These are phyloP conservation scores for Thumatha senex DNA, from an alignment of 2,888 invertebrate species.

Conservation along the genomic window DNA sequence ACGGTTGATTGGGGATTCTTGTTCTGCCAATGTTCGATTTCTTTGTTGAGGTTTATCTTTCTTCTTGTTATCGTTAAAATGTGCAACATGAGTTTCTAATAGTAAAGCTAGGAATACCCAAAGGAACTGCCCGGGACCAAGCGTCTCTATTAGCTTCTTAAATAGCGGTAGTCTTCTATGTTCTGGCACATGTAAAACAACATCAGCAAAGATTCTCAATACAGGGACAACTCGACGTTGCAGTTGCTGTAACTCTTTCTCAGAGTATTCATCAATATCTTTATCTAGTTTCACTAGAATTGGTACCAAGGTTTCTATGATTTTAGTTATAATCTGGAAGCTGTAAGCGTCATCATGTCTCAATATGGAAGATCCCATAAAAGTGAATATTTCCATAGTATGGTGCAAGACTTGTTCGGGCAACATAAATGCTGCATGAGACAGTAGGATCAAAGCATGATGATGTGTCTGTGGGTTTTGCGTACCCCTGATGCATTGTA, in stretches of 20 bases:
- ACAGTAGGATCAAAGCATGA: constrained; percentile 93
- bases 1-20: constrained; percentile 80
- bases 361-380: constrained; percentile 97
- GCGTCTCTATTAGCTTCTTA: constrained; percentile 88
- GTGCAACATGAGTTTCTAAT: constrained; percentile 87
- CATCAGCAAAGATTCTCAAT: constrained; percentile 95
- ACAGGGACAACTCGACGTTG: constrained; percentile 85
- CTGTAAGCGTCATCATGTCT: constrained; percentile 97
- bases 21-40: constrained; percentile 58
- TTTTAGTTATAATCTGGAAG: constrained; percentile 95
- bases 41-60: constrained; percentile 46
- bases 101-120: constrained; percentile 89
- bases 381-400: constrained; percentile 98
- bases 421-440: constrained; percentile 89
- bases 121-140: constrained; percentile 86
- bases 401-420: constrained; percentile 95
- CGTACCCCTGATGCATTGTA: constrained; percentile 94
- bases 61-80: constrained; percentile 76
- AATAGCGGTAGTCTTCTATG: constrained; percentile 94
- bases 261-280: constrained; percentile 59
- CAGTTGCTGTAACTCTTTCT: constrained; percentile 64
- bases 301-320: constrained; percentile 95
- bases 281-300: constrained; percentile 86
- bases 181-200: constrained; percentile 95
- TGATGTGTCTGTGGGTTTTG: constrained; percentile 98